phyloP scores from a whole-genome alignment of 2,113 vertebrate species.

The Caretta caretta region DNA sequence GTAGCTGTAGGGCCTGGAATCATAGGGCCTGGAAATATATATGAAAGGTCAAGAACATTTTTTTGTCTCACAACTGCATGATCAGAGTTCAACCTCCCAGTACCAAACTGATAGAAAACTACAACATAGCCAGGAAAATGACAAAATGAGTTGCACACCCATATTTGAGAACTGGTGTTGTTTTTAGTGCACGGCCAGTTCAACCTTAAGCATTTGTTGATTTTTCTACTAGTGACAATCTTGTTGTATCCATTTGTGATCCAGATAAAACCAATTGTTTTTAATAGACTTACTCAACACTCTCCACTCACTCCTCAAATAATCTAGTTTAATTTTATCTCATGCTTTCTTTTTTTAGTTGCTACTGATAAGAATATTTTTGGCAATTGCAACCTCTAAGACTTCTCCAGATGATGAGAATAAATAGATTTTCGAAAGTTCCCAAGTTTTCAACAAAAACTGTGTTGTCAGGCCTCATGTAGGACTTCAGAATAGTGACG shows the following conservation, averaged over 20 bases:
- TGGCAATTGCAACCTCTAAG: neutral
- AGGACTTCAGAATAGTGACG: neutral
- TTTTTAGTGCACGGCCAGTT: conserved; percentile 41
- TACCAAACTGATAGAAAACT: neutral
- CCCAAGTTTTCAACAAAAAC: neutral
- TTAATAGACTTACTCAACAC: conserved; percentile 42
- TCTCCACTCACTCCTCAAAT: neutral
- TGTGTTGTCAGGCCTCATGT: neutral
- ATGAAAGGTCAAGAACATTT: neutral
- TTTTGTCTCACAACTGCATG: neutral
- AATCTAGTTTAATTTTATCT: neutral
- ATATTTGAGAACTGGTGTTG: conserved; percentile 45
- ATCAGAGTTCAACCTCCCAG: neutral
- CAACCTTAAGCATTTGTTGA: conserved; percentile 31
- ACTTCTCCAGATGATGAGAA: neutral
- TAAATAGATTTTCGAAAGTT: neutral
- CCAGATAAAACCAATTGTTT: conserved; percentile 64
- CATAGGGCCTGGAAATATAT: neutral
- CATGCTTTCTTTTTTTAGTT: conserved; percentile 21
- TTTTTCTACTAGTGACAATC: conserved; percentile 55
- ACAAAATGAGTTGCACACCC: conserved; percentile 2
- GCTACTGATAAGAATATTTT: neutral
- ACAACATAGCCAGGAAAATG: neutral
- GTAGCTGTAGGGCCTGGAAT: neutral
- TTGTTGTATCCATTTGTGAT: conserved; percentile 58